These are phyloP conservation scores for Microcebus murinus DNA, from an alignment of 2,113 vertebrate genomes.

Conservation along the genomic window DNA sequence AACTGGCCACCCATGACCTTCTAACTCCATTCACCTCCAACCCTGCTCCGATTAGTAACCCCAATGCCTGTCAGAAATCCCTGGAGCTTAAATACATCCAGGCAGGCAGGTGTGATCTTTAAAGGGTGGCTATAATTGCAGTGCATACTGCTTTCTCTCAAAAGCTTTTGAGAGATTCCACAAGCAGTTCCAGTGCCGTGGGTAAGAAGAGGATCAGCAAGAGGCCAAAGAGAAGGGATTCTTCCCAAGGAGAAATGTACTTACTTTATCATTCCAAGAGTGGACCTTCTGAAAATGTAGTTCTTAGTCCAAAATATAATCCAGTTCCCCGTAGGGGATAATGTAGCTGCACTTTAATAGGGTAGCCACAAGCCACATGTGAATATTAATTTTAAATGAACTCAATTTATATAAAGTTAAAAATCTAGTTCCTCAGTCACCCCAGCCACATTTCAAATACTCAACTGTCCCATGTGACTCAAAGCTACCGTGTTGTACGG, in stretches of 20 bases:
- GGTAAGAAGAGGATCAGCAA: neutral
- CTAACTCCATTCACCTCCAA: neutral
- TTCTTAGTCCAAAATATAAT: neutral
- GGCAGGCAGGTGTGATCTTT: neutral
- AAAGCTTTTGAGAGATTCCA: neutral
- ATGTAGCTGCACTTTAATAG: neutral
- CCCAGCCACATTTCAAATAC: neutral
- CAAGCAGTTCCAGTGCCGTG: neutral
- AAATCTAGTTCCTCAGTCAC: neutral
- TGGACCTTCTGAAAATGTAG: neutral
- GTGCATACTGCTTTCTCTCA: neutral
- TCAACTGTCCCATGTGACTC: neutral
- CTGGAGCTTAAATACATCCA: neutral
- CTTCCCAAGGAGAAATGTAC: neutral
- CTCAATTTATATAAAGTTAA: neutral
- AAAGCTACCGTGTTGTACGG: neutral
- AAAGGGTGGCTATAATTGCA: neutral
- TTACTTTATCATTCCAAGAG: neutral
- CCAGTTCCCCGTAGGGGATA: neutral
- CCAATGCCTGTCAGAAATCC: neutral
- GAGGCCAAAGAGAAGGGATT: neutral
- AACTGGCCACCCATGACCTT: constrained; percentile 15
- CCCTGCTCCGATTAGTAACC: neutral
- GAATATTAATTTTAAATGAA: neutral
- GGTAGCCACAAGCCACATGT: neutral